These are phyloP conservation scores for Smutsia temminckii DNA, from an alignment of 2,797 vertebrate species.

Conservation along the genomic window DNA sequence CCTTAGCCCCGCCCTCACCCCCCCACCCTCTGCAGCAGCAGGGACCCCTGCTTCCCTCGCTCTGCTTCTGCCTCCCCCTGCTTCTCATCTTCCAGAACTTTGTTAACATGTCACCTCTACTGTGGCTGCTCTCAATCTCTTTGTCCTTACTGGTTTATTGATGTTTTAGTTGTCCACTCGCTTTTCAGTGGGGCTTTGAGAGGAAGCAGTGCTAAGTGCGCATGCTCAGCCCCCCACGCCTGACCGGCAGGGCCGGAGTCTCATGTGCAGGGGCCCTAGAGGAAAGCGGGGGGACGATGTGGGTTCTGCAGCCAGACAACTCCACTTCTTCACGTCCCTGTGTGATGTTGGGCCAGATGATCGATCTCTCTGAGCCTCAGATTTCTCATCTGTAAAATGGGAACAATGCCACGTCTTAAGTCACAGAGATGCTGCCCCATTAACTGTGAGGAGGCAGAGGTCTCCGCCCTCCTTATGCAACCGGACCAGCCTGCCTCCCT, in stretches of 20 bases:
- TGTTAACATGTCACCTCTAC: neutral
- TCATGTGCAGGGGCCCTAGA: neutral
- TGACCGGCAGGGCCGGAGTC: neutral
- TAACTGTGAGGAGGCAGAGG: neutral
- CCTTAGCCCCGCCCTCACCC: neutral
- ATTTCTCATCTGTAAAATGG: neutral
- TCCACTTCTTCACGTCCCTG: neutral
- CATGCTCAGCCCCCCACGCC: rapidly evolving
- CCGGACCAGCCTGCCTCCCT: too few relatives aligned
- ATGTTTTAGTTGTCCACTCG: neutral
- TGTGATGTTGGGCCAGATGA: neutral
- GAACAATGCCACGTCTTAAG: neutral
- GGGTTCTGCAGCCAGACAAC: neutral
- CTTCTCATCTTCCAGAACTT: neutral
- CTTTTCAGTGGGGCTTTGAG: neutral
- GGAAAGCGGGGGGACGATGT: neutral
- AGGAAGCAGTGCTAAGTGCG: neutral
- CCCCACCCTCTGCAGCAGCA: neutral
- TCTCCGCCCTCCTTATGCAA: neutral
- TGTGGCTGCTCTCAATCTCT: neutral
- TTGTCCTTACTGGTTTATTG: neutral
- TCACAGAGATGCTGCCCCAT: neutral
- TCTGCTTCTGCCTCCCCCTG: neutral
- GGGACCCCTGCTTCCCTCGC: neutral
- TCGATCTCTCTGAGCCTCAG: neutral